A percentile compares a stretch with the other conserved stretches of the same genome.
Evolutionary conservation across 2,888 invertebrate species (phyloP).

Genomic region (Bugula neritina): DNA sequence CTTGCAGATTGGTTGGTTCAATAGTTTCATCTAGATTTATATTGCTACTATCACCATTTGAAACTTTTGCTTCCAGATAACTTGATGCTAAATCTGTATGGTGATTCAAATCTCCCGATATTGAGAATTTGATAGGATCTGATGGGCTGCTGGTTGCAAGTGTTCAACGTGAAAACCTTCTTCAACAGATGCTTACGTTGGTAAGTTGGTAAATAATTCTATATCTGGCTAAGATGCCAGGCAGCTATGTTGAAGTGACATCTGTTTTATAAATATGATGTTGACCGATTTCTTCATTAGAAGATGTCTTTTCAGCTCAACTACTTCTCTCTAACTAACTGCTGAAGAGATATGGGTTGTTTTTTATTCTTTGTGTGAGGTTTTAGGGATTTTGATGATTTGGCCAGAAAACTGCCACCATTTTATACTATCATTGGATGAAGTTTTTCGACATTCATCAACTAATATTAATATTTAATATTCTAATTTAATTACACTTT

Average conservation of each 20-base stretch:
- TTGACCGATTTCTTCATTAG: background rate
- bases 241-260: slow-evolving; percentile 18
- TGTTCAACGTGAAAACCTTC: slow-evolving; percentile 12
- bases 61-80: slow-evolving; percentile 30
- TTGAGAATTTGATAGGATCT: slow-evolving; percentile 30
- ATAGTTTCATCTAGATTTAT: slow-evolving; percentile 27
- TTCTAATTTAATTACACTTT: background rate
- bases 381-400: background rate
- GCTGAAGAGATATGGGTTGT: background rate
- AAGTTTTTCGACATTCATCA: background rate
- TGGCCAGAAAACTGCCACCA: background rate
- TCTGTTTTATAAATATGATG: background rate
- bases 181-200: slow-evolving; percentile 7
- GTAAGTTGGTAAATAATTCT: background rate
- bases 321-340: background rate
- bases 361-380: background rate
- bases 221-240: background rate
- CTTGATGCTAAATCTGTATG: slow-evolving; percentile 31
- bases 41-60: slow-evolving; percentile 28
- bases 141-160: background rate
- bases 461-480: background rate
- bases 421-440: background rate
- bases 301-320: background rate
- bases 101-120: slow-evolving; percentile 30
- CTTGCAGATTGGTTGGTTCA: slow-evolving; percentile 30